Evolutionary conservation across 1,140 invertebrate species (phyloP).

Genomic region (Pseudomyrmex pallidus): DNA sequence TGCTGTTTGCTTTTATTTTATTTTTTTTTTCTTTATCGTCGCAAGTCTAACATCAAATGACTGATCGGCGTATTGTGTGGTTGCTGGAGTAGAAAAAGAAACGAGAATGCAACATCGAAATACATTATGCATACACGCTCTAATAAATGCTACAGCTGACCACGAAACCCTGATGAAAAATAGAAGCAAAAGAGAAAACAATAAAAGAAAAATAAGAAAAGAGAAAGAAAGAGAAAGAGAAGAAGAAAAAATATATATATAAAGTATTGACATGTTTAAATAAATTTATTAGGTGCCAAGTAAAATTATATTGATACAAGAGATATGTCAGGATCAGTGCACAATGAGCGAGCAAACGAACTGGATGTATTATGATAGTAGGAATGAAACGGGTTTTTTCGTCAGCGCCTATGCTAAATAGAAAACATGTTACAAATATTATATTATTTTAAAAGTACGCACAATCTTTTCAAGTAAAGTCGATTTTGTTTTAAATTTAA

Average conservation of each 20-base stretch:
- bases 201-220: background rate
- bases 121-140: constrained; percentile 17
- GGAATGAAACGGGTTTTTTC: background rate
- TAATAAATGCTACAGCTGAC: constrained; percentile 40
- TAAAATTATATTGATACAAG: constrained; percentile 50
- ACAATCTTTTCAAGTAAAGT: background rate
- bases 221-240: background rate
- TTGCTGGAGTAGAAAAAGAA: background rate
- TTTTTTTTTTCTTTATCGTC: background rate
- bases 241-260: background rate
- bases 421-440: background rate
- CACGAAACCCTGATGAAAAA: constrained; percentile 8
- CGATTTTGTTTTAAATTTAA: background rate
- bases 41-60: background rate
- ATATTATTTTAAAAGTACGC: constrained; percentile 5
- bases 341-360: constrained; percentile 31
- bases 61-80: background rate
- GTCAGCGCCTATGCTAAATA: background rate
- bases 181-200: constrained; percentile 10
- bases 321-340: background rate
- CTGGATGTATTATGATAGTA: background rate
- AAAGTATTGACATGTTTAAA: constrained; percentile 38
- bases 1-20: constrained; percentile 1
- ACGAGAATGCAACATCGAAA: constrained; percentile 51
- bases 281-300: constrained; percentile 58